phyloP scores from a whole-genome alignment of 2,113 vertebrate genomes.

The Chaetops frenatus region DNA sequence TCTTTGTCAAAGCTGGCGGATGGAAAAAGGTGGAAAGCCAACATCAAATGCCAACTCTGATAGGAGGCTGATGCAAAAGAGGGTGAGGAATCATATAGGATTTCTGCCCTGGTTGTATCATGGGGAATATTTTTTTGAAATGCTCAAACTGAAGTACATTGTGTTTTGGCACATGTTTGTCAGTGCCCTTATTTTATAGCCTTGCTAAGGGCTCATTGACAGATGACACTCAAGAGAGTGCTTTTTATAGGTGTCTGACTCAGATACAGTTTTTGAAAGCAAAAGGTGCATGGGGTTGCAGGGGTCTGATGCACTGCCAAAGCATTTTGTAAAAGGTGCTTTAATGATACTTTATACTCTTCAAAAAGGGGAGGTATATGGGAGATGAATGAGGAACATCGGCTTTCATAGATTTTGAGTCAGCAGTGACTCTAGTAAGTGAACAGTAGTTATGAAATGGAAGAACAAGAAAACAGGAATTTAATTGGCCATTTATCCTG shows the following conservation, averaged over 20 bases:
- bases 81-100: neutral
- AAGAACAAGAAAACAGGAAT: neutral
- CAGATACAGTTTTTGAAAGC: conserved; percentile 41
- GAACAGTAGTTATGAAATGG: neutral
- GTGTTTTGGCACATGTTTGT: conserved; percentile 28
- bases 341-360: neutral
- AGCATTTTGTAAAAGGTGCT: conserved; percentile 47
- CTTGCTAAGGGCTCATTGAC: conserved; percentile 54
- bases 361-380: neutral
- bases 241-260: conserved; percentile 65
- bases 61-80: conserved; percentile 5
- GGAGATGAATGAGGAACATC: neutral
- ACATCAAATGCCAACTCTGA: conserved; percentile 24
- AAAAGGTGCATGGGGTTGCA: conserved; percentile 51
- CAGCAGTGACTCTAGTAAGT: neutral
- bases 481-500: neutral
- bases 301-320: conserved; percentile 26
- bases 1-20: conserved; percentile 15
- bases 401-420: neutral
- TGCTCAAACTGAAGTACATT: neutral
- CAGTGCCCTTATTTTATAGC: conserved; percentile 37
- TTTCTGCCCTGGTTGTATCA: neutral
- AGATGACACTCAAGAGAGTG: conserved; percentile 31
- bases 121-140: neutral
- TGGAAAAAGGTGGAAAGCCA: conserved; percentile 20